A percentile compares a stretch with the other conserved stretches of the same genome.
These are phyloP conservation scores for Sinohyriopsis cumingii DNA, from an alignment of 2,888 invertebrate genomes.

Conservation along the genomic window DNA sequence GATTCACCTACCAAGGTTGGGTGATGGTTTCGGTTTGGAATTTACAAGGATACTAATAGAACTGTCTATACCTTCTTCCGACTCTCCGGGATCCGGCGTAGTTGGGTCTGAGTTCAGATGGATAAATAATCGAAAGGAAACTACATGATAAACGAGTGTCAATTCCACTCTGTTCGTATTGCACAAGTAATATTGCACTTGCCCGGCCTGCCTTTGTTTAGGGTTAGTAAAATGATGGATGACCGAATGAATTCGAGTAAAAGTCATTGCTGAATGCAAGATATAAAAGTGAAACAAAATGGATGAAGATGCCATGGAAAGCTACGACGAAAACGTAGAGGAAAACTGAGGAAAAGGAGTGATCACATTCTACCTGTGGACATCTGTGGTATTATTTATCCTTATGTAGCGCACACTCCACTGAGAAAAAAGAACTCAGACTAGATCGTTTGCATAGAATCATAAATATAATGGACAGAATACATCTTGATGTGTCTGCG, in stretches of 20 bases:
- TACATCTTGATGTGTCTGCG: too few species aligned
- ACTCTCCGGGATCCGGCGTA: conserved; percentile 39
- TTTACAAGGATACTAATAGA: conserved; percentile 30
- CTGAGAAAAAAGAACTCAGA: too few species aligned
- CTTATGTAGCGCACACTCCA: too few species aligned
- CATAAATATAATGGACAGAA: too few species aligned
- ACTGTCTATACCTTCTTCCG: conserved; percentile 38
- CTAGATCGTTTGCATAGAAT: too few species aligned
- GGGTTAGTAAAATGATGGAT: conserved; percentile 7
- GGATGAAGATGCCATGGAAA: background rate
- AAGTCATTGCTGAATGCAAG: conserved; percentile 1
- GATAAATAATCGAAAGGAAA: conserved; percentile 81
- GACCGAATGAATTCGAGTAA: conserved; percentile 2
- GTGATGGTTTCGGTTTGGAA: conserved; percentile 18
- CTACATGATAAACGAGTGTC: conserved; percentile 74
- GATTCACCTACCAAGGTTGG: conserved; percentile 8
- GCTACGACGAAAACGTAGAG: too few species aligned
- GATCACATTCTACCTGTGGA: too few species aligned
- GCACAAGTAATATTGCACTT: conserved; percentile 51
- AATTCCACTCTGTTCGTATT: conserved; percentile 42
- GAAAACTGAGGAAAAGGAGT: too few species aligned
- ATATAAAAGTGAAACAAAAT: background rate
- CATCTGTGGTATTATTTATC: too few species aligned
- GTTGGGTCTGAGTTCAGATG: conserved; percentile 83
- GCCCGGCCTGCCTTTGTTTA: conserved; percentile 48